Conservation (phyloP, 2,888 invertebrate species). For the Eucera pruinosa region DNA sequence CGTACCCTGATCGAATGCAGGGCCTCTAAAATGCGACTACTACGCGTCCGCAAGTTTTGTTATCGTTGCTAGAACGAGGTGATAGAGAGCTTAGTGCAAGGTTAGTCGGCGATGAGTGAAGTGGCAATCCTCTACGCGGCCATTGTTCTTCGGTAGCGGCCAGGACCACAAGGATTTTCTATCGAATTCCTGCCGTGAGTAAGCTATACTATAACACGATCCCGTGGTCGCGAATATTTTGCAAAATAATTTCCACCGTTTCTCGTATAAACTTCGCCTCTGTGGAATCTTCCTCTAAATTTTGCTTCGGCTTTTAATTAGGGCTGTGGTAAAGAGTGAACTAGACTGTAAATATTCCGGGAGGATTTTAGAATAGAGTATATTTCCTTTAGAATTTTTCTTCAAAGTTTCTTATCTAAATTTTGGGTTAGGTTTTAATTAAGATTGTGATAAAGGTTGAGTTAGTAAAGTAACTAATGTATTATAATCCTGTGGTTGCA, state of each 20-base stretch:
- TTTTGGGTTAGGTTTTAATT: too few relatives aligned
- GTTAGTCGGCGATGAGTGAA: slow-evolving; percentile 82
- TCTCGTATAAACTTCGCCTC: too few relatives aligned
- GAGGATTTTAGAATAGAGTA: too few relatives aligned
- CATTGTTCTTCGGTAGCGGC: slow-evolving; percentile 70
- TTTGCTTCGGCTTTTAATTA: too few relatives aligned
- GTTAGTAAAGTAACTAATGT: too few relatives aligned
- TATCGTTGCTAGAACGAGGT: slow-evolving; percentile 76
- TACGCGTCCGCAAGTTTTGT: slow-evolving; percentile 73
- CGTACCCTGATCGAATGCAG: slow-evolving; percentile 69
- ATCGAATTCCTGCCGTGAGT: slow-evolving; percentile 38
- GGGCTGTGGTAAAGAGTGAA: too few relatives aligned
- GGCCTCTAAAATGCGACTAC: slow-evolving; percentile 69
- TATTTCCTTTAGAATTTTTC: too few relatives aligned
- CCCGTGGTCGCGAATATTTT: not conserved
- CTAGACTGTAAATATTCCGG: too few relatives aligned
- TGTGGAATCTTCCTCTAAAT: too few relatives aligned
- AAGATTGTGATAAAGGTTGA: too few relatives aligned
- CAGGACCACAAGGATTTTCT: slow-evolving; percentile 39
- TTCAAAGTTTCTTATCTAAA: too few relatives aligned
- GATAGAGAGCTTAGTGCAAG: slow-evolving; percentile 81
- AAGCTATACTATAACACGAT: not conserved
- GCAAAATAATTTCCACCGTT: not conserved
- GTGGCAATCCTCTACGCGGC: slow-evolving; percentile 73
- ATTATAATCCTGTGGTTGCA: too few relatives aligned